These are phyloP conservation scores for Chrysolophus pictus DNA, from an alignment of 2,797 vertebrate species.

Conservation along the genomic window DNA sequence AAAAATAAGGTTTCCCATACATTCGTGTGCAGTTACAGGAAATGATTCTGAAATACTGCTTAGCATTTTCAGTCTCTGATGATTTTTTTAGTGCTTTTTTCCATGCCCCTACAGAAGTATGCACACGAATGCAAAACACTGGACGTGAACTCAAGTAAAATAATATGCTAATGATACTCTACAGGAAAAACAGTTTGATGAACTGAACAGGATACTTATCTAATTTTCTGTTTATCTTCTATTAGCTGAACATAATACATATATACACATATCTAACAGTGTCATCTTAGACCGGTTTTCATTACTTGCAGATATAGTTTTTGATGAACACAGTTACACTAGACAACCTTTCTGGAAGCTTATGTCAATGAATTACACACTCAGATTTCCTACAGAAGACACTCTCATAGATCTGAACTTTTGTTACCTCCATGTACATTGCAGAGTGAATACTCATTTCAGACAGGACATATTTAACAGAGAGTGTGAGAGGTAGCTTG, in stretches of 20 bases:
- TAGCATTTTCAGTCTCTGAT: neutral
- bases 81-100: slow-evolving; percentile 37
- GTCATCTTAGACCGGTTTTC: neutral
- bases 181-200: neutral
- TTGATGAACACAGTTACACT: neutral
- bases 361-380: neutral
- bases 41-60: no score
- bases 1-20: no score
- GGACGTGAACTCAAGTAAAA: neutral
- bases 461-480: neutral
- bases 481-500: neutral
- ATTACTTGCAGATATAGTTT: neutral
- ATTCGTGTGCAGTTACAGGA: no score
- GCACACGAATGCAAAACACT: neutral
- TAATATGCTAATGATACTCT: neutral
- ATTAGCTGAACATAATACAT: neutral
- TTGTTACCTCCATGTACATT: neutral
- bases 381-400: neutral
- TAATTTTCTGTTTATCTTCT: neutral
- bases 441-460: neutral
- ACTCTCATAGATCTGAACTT: neutral
- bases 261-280: neutral
- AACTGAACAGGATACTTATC: neutral
- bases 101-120: neutral
- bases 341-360: neutral